Conservation (phyloP, 2,888 invertebrate genomes). For the Diabrotica balteata region DNA sequence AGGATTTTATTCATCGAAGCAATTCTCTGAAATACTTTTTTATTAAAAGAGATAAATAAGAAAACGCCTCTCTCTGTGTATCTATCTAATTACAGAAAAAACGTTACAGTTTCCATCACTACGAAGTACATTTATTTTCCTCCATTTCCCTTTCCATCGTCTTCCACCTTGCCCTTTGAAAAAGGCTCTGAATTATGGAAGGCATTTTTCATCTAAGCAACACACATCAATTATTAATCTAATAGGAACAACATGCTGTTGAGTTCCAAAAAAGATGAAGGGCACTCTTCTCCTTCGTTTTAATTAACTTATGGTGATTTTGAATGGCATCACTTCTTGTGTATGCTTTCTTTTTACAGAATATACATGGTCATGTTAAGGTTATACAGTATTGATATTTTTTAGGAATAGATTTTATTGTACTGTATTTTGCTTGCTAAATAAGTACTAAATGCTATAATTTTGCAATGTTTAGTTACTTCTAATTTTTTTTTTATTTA, state of each 20-base stretch:
- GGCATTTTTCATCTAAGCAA: slow-evolving; percentile 11
- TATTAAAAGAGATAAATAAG: slow-evolving; percentile 7
- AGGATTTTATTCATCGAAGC: background rate
- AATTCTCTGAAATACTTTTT: background rate
- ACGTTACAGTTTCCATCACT: slow-evolving; percentile 11
- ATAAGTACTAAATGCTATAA: too few relatives aligned
- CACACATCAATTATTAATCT: slow-evolving; percentile 9
- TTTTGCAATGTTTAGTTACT: too few relatives aligned
- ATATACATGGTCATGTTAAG: too few relatives aligned
- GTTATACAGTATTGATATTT: too few relatives aligned
- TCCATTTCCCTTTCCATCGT: slow-evolving; percentile 6
- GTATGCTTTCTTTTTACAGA: too few relatives aligned
- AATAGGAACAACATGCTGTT: slow-evolving; percentile 5
- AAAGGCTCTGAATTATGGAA: slow-evolving; percentile 12
- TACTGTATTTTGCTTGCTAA: too few relatives aligned
- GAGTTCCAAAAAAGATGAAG: background rate
- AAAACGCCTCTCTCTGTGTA: slow-evolving; percentile 4
- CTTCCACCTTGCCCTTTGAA: slow-evolving; percentile 6
- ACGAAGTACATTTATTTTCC: slow-evolving; percentile 11
- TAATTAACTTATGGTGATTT: background rate
- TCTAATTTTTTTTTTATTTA: too few relatives aligned
- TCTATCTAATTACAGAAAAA: slow-evolving; percentile 14
- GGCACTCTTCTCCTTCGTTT: background rate
- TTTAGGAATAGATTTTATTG: too few relatives aligned
- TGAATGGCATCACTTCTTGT: background rate